Evolutionary conservation across 2,888 invertebrate genomes (phyloP).

Genomic region (Arctia plantaginis): DNA sequence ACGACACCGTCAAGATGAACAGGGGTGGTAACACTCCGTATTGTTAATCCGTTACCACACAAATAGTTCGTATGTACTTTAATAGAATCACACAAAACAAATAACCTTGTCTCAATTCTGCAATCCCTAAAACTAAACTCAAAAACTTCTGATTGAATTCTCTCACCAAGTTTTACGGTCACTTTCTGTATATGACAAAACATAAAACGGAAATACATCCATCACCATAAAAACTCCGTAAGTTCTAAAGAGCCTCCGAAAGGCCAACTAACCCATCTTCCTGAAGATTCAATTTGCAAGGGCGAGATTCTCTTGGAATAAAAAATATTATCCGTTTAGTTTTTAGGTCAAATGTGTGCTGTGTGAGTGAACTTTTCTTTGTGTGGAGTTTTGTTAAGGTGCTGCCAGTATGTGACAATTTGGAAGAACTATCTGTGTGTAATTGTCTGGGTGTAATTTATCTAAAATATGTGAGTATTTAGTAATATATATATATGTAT

Average conservation of each 20-base stretch:
- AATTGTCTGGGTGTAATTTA: no score
- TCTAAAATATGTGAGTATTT: no score
- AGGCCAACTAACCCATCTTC: conserved; percentile 50
- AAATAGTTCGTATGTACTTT: no score
- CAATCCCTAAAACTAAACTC: neutral
- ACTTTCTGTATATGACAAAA: neutral
- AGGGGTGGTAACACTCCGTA: no score
- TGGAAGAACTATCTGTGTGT: neutral
- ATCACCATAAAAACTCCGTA: conserved; percentile 15
- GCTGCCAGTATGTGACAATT: neutral
- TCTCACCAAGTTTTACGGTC: neutral
- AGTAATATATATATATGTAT: no score
- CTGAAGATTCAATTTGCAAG: conserved; percentile 61
- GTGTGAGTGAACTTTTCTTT: conserved; percentile 3
- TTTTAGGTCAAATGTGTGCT: conserved; percentile 38
- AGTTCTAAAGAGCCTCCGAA: conserved; percentile 40
- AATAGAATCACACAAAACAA: no score
- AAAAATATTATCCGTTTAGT: conserved; percentile 48
- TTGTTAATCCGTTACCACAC: no score
- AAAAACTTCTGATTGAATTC: neutral
- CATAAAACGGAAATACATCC: conserved; percentile 4
- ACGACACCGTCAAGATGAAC: no score
- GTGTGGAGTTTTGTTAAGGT: neutral
- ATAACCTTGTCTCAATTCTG: neutral
- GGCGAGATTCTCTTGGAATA: conserved; percentile 47